Evolutionary conservation across 2,797 vertebrate genomes (phyloP).

Genomic region (Taenioides sp.): DNA sequence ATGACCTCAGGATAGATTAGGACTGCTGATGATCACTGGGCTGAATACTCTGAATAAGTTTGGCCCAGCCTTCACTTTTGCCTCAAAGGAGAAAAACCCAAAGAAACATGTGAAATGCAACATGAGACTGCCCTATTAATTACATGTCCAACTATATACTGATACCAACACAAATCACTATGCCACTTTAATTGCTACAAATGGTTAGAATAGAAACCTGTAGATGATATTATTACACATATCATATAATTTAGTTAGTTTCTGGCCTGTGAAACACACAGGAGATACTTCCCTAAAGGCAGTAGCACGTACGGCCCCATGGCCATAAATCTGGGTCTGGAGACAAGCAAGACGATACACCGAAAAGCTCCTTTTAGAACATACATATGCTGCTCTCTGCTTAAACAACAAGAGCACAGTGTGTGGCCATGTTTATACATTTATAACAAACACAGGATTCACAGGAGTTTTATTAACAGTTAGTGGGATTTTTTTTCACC

Average conservation of each 20-base stretch:
- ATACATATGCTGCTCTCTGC: constrained; percentile 16
- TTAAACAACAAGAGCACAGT: constrained; percentile 7
- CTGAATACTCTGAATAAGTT: constrained; percentile 4
- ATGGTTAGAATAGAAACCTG: constrained; percentile 12
- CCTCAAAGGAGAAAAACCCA: constrained; percentile 36
- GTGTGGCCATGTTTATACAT: not conserved
- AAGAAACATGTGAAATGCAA: constrained; percentile 17
- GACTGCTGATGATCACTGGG: constrained; percentile 17
- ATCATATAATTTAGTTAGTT: constrained; percentile 1
- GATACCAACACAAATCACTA: constrained; percentile 45
- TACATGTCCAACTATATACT: constrained; percentile 33
- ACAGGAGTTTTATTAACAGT: not conserved
- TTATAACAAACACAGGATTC: not conserved
- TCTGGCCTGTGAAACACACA: not conserved
- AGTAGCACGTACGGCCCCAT: not conserved
- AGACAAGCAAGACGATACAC: constrained; percentile 20
- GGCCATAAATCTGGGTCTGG: constrained; percentile 41
- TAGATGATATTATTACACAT: constrained; percentile 1
- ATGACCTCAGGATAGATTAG: constrained; percentile 18
- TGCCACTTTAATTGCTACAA: constrained; percentile 26
- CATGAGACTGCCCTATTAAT: constrained; percentile 27
- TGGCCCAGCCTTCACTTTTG: constrained; percentile 4
- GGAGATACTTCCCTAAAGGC: constrained; percentile 3
- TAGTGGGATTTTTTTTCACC: not conserved
- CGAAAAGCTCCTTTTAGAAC: constrained; percentile 35